These are phyloP conservation scores for Colletes collaris DNA, from an alignment of 2,888 invertebrate species.

Conservation along the genomic window DNA sequence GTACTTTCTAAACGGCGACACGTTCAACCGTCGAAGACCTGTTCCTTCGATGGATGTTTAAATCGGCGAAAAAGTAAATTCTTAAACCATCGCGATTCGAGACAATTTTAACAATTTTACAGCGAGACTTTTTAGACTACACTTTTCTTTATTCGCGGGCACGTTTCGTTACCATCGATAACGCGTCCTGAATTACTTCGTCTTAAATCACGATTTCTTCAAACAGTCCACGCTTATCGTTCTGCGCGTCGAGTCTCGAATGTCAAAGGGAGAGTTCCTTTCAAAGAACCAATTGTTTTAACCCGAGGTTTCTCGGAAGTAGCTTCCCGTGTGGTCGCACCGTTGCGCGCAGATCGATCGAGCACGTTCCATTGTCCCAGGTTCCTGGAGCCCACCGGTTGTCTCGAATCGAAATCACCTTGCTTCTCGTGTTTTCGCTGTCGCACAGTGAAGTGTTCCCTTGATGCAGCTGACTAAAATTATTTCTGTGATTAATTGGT, in stretches of 20 bases:
- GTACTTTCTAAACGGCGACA: background rate
- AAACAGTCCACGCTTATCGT: conserved; percentile 39
- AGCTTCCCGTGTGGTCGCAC: conserved; percentile 7
- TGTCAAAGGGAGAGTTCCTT: conserved; percentile 57
- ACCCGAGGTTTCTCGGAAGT: conserved; percentile 61
- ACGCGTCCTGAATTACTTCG: background rate
- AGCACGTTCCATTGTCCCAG: conserved; percentile 59
- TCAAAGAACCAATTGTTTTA: conserved; percentile 66
- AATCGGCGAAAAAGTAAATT: too few relatives aligned
- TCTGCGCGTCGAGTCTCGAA: conserved; percentile 33
- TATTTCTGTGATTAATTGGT: too few relatives aligned
- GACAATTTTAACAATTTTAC: too few relatives aligned
- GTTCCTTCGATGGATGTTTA: too few relatives aligned
- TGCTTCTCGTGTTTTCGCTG: background rate
- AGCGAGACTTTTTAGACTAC: too few relatives aligned
- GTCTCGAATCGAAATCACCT: conserved; percentile 33
- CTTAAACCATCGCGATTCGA: too few relatives aligned
- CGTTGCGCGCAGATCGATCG: conserved; percentile 42
- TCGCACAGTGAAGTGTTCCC: background rate
- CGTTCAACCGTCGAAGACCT: background rate
- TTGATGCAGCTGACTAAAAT: too few relatives aligned
- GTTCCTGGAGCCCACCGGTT: conserved; percentile 53
- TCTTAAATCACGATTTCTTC: conserved; percentile 16
- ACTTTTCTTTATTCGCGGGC: background rate
- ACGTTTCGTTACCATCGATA: background rate